Percentiles rank a stretch among this genome's conserved stretches.
These are phyloP conservation scores for Thunnus thynnus DNA, from an alignment of 2,113 vertebrate species.

Conservation along the genomic window DNA sequence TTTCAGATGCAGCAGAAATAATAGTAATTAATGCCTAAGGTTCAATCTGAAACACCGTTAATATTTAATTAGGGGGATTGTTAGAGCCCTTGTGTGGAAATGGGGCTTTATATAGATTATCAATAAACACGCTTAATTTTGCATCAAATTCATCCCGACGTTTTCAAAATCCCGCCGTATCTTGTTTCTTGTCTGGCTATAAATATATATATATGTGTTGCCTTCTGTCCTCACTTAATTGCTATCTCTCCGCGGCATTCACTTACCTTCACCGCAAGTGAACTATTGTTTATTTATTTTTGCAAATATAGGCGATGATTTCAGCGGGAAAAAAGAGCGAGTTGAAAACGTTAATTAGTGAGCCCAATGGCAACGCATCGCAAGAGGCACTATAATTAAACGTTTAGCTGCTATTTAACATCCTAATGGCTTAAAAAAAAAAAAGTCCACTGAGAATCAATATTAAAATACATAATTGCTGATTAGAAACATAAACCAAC, in stretches of 20 bases:
- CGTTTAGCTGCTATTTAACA: constrained; percentile 81
- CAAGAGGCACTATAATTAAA: constrained; percentile 78
- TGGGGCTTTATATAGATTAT: constrained; percentile 82
- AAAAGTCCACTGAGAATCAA: constrained; percentile 77
- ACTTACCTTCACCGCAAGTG: constrained; percentile 68
- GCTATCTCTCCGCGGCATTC: constrained; percentile 51
- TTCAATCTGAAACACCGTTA: constrained; percentile 76
- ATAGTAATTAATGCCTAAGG: constrained; percentile 78
- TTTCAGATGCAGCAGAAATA: constrained; percentile 65
- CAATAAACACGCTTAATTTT: constrained; percentile 83
- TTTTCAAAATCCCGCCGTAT: constrained; percentile 71
- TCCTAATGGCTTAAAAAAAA: constrained; percentile 68
- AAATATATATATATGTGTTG: constrained; percentile 15
- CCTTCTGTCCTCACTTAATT: constrained; percentile 72
- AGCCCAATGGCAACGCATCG: constrained; percentile 79
- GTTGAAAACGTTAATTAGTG: constrained; percentile 81
- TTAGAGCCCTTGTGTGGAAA: constrained; percentile 75
- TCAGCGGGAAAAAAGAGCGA: constrained; percentile 35
- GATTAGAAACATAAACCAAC: constrained; percentile 60
- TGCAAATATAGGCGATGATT: constrained; percentile 73
- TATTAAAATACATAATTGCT: constrained; percentile 69
- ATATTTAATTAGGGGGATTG: constrained; percentile 83
- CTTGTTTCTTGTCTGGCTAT: constrained; percentile 64
- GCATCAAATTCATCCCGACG: constrained; percentile 68
- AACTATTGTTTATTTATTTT: constrained; percentile 80